Conservation (phyloP, 1,140 invertebrate genomes). For the Lasioglossum albipes region DNA sequence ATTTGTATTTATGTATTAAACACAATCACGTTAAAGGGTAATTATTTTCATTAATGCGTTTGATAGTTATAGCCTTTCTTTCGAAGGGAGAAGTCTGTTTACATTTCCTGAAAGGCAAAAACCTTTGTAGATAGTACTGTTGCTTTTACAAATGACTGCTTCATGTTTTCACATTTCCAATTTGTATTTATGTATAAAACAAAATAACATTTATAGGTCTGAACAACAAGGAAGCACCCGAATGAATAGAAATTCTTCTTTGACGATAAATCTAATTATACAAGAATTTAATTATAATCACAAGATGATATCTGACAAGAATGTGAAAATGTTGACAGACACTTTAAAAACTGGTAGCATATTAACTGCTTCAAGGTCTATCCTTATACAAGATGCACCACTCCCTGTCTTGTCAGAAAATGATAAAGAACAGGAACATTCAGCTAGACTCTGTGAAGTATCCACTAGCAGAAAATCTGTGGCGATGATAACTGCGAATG, state of each 20-base stretch:
- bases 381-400: neutral
- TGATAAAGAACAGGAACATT: slow-evolving; percentile 74
- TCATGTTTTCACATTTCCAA: too few species aligned
- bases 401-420: slow-evolving; percentile 62
- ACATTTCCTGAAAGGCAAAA: neutral
- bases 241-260: neutral
- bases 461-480: neutral
- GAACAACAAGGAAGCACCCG: neutral
- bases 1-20: too few species aligned
- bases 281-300: neutral
- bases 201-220: too few species aligned
- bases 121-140: too few species aligned
- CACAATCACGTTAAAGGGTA: slow-evolving; percentile 20
- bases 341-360: neutral
- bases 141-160: too few species aligned
- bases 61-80: neutral
- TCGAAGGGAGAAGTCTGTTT: neutral
- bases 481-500: slow-evolving; percentile 8
- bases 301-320: slow-evolving; percentile 8
- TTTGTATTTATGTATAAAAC: neutral
- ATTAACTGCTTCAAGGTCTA: neutral
- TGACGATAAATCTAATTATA: neutral
- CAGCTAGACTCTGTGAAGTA: slow-evolving; percentile 55
- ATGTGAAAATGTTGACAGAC: neutral
- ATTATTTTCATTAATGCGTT: slow-evolving; percentile 12